phyloP scores from a whole-genome alignment of 2,888 invertebrate species.

The Dryomyza anilis region DNA sequence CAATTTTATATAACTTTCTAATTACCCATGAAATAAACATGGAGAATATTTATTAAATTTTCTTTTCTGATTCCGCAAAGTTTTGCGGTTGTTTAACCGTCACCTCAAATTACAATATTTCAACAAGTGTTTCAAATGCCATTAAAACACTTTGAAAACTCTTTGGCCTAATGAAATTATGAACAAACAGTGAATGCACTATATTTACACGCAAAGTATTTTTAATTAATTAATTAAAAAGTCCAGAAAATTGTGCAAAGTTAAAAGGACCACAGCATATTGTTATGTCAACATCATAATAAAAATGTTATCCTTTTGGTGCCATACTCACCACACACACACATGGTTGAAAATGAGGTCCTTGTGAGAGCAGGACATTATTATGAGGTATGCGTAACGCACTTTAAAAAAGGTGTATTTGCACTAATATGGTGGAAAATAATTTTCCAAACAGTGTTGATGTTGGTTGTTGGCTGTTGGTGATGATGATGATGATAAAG shows the following conservation, averaged over 20 bases:
- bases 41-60: too few relatives aligned
- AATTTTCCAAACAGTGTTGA: conserved; percentile 3
- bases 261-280: background rate
- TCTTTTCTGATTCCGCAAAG: too few relatives aligned
- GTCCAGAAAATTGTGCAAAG: conserved; percentile 4
- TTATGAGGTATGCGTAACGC: conserved; percentile 25
- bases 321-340: too few relatives aligned
- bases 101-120: too few relatives aligned
- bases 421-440: conserved; percentile 2
- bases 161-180: conserved; percentile 10
- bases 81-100: too few relatives aligned
- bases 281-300: conserved; percentile 9
- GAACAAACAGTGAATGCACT: background rate
- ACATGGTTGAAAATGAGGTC: background rate
- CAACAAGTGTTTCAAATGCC: conserved; percentile 13
- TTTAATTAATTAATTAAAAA: conserved; percentile 15
- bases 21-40: too few relatives aligned
- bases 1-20: too few relatives aligned
- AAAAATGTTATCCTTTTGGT: conserved; percentile 1
- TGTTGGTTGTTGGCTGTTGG: too few relatives aligned
- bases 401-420: conserved; percentile 6
- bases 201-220: background rate
- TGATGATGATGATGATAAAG: conserved; percentile 10
- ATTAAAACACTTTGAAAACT: conserved; percentile 4
- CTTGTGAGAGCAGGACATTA: background rate